phyloP scores from a whole-genome alignment of 2,888 invertebrate species.

The Conistra vaccinii region DNA sequence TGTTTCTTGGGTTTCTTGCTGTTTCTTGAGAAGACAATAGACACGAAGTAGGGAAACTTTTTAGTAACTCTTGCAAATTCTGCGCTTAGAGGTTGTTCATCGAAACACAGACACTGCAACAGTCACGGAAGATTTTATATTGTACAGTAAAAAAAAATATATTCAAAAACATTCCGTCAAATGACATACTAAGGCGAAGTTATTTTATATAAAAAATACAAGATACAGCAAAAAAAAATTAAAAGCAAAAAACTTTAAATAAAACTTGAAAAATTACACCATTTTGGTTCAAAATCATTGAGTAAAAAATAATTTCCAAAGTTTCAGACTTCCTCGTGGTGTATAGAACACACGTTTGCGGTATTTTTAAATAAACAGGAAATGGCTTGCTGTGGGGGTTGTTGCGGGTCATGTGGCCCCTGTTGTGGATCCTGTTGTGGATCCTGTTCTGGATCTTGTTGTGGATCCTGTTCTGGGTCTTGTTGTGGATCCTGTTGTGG shows the following conservation, averaged over 20 bases:
- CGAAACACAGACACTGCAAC: too few relatives aligned
- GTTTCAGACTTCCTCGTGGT: slow-evolving; percentile 13
- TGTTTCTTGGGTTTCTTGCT: too few relatives aligned
- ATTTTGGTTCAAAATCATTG: slow-evolving; percentile 23
- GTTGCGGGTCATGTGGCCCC: neutral
- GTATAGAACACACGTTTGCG: neutral
- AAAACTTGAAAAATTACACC: slow-evolving; percentile 13
- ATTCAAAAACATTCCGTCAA: slow-evolving; percentile 20
- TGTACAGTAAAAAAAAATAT: too few relatives aligned
- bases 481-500: slow-evolving; percentile 3
- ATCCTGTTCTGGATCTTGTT: neutral
- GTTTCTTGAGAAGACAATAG: too few relatives aligned
- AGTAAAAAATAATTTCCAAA: neutral
- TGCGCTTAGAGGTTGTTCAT: neutral
- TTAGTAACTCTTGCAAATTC: too few relatives aligned
- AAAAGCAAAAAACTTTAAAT: slow-evolving; percentile 19
- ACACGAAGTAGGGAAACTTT: too few relatives aligned
- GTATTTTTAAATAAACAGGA: slow-evolving; percentile 21
- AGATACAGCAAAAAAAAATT: slow-evolving; percentile 22
- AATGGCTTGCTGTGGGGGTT: slow-evolving; percentile 43
- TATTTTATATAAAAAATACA: slow-evolving; percentile 24
- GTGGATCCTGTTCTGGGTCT: neutral
- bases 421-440: neutral
- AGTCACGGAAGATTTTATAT: neutral
- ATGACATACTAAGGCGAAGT: slow-evolving; percentile 32